Evolutionary conservation across 2,113 vertebrate genomes (phyloP), one percentile per base, ranked within the genome.

Genomic region (Microtus montanus): DNA sequence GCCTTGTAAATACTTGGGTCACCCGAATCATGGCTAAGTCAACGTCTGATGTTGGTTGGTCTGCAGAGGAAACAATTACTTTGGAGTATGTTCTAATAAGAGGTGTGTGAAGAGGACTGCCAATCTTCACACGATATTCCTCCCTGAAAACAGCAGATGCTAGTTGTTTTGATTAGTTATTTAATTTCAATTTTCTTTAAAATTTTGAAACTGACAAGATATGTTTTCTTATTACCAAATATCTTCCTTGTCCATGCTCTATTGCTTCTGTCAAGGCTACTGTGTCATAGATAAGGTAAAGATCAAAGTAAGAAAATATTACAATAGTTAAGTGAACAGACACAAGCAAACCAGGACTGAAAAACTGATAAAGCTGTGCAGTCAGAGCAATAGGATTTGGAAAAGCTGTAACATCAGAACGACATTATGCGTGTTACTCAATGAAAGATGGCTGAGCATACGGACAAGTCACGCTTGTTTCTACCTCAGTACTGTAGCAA

Each of bases 291-390:
- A 98, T 95, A 99, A 98, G 68, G 99, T 99, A 98, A 98, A 44
- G 99, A 99, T 75, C 99, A 99, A 96, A 99, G 99, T 96, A 99
- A 99, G 99, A 99, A 98, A 99, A 99, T 96, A 99, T 99, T 95
- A 98, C 98, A 89, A 99, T 99, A 97, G 98, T 98, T 96, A 99
- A 99, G 97, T 98, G 98, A 98, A 97, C 96, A 63, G 28, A 63
- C 93, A 28, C 30, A 99, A 99, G 98, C n/a, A 44, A 83, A 2
- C 22, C 28, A 99, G 94, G 98, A 99, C 96, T 99, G 97, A 98
- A n/a, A 6, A 26, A 92, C 28, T 9, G 6, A 77, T n/a, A 24
- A 68, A 75, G 9, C 11, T 90, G 30, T 38, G 38, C 63, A 68
- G 35, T 8, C 41, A 73, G 38, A 33, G 33, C 5, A 49, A 86